Evolutionary conservation across 2,797 vertebrate species (phyloP), one percentile per base, ranked within the genome.

Genomic region (Enteromius trimaculatus): DNA sequence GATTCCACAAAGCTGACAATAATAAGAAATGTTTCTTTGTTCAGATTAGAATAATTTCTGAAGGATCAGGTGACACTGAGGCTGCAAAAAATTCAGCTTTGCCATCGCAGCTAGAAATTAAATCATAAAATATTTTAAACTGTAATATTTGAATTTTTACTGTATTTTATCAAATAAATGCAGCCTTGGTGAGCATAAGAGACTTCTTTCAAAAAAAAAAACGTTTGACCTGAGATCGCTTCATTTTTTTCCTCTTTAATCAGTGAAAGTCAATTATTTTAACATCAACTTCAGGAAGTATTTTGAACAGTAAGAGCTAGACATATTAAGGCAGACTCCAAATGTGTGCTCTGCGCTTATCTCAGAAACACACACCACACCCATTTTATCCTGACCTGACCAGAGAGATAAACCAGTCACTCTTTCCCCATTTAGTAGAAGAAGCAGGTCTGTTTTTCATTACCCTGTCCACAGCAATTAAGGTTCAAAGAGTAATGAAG

Each of bases 361-460:
- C 85, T 80, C 16, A 34, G 29, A 71, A 80, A 64, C 16, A 23
- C 3, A 3, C 17, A 80, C 87, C 77, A 49, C 85, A 80, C 82
- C 87, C 85, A 51, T 49, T 37, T 39, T 26, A 23, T 66, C 31
- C 34, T 60, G 16, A 9, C 6, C 31, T 66, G 64, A 60, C 11
- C 21, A 29, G 1, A 26, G 37, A 77, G 79, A 86, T 84, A 82
- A 49, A 31, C 7, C n/a, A 47, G 16, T 68, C n/a, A 66, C 4
- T 2, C 3, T 17, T 49, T 1, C 2, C 26, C 21, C 23, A 44
- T 21, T 66, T 31, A 65, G 21, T 53, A 65, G 2, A 53, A 51
- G 1, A 53, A 21, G 16, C 21, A 16, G 44, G 7, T 14, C 62
- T 44, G 34, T 44, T 16, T 75, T 19, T 21, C n/a, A 9, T 68